A percentile compares a stretch with the other conserved stretches of the same genome.
These are phyloP conservation scores for Trididemnum clinides DNA, from an alignment of 23 tunicate genomes.

Conservation along the genomic window DNA sequence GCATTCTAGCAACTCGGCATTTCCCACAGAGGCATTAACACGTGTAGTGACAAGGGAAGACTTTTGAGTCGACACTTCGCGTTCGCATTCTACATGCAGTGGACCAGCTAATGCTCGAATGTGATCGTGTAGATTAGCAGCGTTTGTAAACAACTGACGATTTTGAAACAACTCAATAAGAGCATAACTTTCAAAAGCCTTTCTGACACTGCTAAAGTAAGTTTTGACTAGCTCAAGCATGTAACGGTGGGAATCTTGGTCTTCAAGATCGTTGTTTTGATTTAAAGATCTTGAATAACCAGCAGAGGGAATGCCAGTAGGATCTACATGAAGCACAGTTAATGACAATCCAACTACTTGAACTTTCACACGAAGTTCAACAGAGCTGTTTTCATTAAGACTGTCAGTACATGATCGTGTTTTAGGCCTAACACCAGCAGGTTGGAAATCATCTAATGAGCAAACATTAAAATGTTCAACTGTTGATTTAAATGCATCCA, in stretches of 20 bases:
- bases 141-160: neutral
- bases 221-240: neutral
- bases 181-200: conserved; percentile 4
- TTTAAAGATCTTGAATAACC: neutral
- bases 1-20: conserved; percentile 55
- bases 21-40: conserved; percentile 42
- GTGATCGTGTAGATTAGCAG: conserved; percentile 44
- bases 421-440: neutral
- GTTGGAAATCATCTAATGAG: too few relatives aligned
- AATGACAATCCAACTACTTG: conserved; percentile 36
- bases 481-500: neutral
- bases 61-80: neutral
- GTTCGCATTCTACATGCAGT: conserved; percentile 37
- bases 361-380: conserved; percentile 36
- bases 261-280: neutral
- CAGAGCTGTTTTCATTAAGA: neutral
- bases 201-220: conserved; percentile 7
- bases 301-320: neutral
- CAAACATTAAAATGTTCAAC: neutral
- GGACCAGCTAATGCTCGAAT: conserved; percentile 43
- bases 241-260: neutral
- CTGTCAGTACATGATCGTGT: neutral
- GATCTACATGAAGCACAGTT: conserved; percentile 55
- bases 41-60: neutral
- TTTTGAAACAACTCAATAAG: conserved; percentile 20